phyloP scores from a whole-genome alignment of 2,797 vertebrate species.

The Centroberyx gerrardi region DNA sequence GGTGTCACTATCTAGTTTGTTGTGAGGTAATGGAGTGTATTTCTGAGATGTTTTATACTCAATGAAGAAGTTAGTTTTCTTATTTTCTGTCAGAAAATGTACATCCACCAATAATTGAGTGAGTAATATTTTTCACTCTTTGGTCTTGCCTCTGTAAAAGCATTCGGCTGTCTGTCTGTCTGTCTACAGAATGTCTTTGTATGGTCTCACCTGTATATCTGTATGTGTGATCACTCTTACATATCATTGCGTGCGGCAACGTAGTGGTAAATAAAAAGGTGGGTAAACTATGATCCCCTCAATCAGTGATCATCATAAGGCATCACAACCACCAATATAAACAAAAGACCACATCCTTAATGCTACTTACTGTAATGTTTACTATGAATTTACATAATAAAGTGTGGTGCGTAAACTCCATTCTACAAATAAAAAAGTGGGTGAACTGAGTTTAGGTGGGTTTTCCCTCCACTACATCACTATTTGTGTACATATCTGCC shows the following conservation, averaged over 20 bases:
- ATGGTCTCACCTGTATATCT: not conserved
- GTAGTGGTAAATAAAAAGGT: too few species aligned
- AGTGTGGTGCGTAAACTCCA: not conserved
- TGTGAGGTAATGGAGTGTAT: conserved; percentile 33
- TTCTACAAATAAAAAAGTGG: not conserved
- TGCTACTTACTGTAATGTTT: too few species aligned
- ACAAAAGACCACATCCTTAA: too few species aligned
- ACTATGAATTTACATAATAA: too few species aligned
- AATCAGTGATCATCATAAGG: too few species aligned
- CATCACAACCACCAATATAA: too few species aligned
- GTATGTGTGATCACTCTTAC: not conserved
- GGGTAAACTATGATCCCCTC: too few species aligned
- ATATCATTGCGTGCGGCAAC: not conserved
- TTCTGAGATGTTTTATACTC: not conserved
- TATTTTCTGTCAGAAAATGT: conserved; percentile 2
- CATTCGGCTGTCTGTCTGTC: not conserved
- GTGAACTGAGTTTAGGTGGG: not conserved
- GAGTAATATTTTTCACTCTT: conserved; percentile 2
- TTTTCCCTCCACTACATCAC: too few species aligned
- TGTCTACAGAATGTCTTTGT: not conserved
- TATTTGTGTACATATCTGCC: not conserved
- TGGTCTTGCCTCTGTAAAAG: not conserved
- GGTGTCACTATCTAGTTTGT: conserved; percentile 8
- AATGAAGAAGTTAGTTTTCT: not conserved
- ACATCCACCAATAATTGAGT: not conserved